Evolutionary conservation across 2,797 vertebrate species (phyloP), one percentile per base, ranked within the genome.

Genomic region (Pteropus rufus): DNA sequence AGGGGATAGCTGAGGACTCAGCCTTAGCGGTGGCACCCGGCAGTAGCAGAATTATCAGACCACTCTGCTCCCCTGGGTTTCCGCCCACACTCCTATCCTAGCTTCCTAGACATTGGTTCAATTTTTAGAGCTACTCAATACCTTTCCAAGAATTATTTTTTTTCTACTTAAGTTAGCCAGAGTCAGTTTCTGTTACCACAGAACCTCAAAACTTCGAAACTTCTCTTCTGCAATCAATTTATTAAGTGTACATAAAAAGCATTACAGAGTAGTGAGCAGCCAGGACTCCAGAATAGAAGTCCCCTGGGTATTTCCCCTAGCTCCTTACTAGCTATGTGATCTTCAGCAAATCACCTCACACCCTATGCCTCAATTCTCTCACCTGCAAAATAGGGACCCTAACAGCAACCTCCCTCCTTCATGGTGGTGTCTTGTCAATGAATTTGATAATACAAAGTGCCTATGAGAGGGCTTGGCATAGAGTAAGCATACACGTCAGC

Each of bases 121-220:
- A 34, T 72, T 54, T 91, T 86, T 79, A n/a, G 67, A 94, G 76
- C 54, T 79, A 85, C 36, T 62, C 8, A 54, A 39, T 70, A 89
- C 70, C n/a, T 36, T 92, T 70, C 65, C 62, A 96, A 92, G 84
- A 81, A 65, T 46, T 86, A 46, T 46, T 60, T 67, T 64, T 90
- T 76, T 87, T 18, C 76, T 84, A 16, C 58, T 54, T 79, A 75
- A 88, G 31, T 65, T 83, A 93, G n/a, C 58, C 75, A 88, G 2
- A 5, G 23, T 85, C 4, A 1, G 24, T 85, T 84, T 67, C 44
- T 62, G 44, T 19, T 85, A 70, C 46, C 54, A 67, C 0, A 81
- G 44, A 62, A 90, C 36, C 86, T 80, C 21, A 72, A 77, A 76
- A 72, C 52, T 81, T 60, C n/a, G 19, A 49, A 75, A 67, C n/a